Percentiles rank a stretch among this genome's conserved stretches.
These are phyloP conservation scores for Sesia bembeciformis DNA, from an alignment of 2,888 invertebrate species.

Conservation along the genomic window DNA sequence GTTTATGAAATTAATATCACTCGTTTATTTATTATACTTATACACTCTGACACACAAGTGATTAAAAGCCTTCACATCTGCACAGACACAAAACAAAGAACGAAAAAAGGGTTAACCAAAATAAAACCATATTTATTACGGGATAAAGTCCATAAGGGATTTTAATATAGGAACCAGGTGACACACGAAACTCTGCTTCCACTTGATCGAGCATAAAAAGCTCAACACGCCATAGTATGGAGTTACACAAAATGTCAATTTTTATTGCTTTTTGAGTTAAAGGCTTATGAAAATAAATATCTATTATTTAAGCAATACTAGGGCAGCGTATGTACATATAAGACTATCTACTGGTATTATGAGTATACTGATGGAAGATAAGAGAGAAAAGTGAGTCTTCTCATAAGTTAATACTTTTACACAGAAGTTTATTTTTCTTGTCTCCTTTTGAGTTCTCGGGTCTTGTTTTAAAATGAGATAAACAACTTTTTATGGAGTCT, in stretches of 20 bases:
- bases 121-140: constrained; percentile 12
- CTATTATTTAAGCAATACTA: too few species aligned
- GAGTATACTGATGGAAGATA: too few species aligned
- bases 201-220: constrained; percentile 63
- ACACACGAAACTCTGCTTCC: constrained; percentile 55
- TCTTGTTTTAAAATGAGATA: too few species aligned
- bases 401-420: too few species aligned
- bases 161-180: constrained; percentile 37
- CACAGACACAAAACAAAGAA: constrained; percentile 19
- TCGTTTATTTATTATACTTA: constrained; percentile 25
- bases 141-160: constrained; percentile 21
- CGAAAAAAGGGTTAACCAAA: constrained; percentile 7
- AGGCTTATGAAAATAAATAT: too few species aligned
- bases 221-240: constrained; percentile 48
- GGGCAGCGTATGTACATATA: too few species aligned
- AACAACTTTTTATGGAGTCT: too few species aligned
- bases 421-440: too few species aligned
- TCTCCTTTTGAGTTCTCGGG: too few species aligned
- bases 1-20: constrained; percentile 21
- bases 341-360: too few species aligned
- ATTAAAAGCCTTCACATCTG: constrained; percentile 36
- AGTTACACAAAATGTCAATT: constrained; percentile 32
- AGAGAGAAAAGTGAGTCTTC: too few species aligned
- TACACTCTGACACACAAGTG: constrained; percentile 47
- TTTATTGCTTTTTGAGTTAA: neutral